Base-by-base conservation (phyloP, 2,888 invertebrate species). In the Proisotoma minuta region DNA sequence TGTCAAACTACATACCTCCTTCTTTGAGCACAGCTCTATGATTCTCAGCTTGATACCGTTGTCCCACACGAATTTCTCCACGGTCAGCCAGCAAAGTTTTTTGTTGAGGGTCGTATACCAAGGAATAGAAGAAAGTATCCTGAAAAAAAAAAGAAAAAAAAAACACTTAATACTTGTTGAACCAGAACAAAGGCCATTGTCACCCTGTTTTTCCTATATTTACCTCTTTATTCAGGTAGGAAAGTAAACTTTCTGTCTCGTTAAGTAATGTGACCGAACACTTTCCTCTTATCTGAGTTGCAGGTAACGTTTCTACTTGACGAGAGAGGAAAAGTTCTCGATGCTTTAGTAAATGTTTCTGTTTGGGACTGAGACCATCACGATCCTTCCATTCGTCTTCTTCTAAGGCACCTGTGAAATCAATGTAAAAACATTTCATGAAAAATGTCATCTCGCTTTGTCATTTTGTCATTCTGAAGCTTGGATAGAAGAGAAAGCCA, bases 91-190 rank as follows among this genome's bases (percentile, higher is more conserved):
- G 84, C 78, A 99, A 84, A 75, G 98, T 99, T 83, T 96, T 96
- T 83, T 97, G 96, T 81, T 91, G 89, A 75, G 98, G 98, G 84
- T 99, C 99, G 82, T 97, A 99, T 76, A 99, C 98, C 81, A 99
- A 84, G 80, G 98, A 97, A 83, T 99, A 99, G 83, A 97, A 99
- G 85, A 99, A 99, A 79, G 93, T 89, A 82, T 99, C 98, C 87
- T 95, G 84, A 49, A 63, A 62, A 28, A 43, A 18, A n/a, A 52
- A 47, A 34, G 15, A 15, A 34, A 34, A 10, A 15, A 10, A 23
- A 28, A 26, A 1, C 20, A 48, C 23, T 22, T 47, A 15, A 18
- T 24, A 22, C 12, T 29, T 27, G n/a, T 24, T 27, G 22, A 22
- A 23, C 5, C 8, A n/a, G n/a, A n/a, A n/a, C n/a, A n/a, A n/a